Evolutionary conservation across 1,140 invertebrate species (phyloP).

Genomic region (Neotoxoptera formosana): DNA sequence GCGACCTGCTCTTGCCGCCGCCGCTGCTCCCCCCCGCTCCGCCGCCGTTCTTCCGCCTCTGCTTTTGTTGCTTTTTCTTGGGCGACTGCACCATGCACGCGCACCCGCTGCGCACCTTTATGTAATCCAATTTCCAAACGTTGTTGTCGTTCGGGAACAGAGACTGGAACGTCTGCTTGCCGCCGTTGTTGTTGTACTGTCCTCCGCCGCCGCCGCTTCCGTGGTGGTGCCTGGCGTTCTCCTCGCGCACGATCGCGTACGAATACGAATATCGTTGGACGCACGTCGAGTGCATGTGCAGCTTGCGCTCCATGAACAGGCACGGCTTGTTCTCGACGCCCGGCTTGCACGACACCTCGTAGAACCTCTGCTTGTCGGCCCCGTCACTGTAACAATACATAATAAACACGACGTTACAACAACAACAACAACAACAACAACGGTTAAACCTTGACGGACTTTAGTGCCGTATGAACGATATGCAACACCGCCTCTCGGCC

Average conservation of each 20-base stretch:
- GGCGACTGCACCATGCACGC: conserved; percentile 75
- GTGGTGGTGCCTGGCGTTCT: conserved; percentile 63
- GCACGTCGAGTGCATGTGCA: conserved; percentile 76
- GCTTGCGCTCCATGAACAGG: conserved; percentile 75
- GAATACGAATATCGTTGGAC: conserved; percentile 85
- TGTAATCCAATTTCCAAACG: conserved; percentile 80
- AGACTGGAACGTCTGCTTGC: conserved; percentile 65
- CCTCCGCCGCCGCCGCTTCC: conserved; percentile 64
- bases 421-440: neutral
- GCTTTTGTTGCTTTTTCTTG: conserved; percentile 64
- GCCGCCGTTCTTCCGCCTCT: conserved; percentile 55
- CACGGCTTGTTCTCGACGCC: conserved; percentile 78
- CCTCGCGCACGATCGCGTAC: conserved; percentile 77
- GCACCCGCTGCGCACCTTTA: conserved; percentile 79
- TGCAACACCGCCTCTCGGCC: too few species aligned
- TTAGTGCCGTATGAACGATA: too few species aligned
- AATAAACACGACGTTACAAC: neutral
- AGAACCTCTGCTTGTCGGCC: conserved; percentile 68
- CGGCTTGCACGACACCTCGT: conserved; percentile 79
- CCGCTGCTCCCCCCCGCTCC: neutral
- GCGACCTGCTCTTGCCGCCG: neutral
- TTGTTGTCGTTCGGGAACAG: conserved; percentile 65
- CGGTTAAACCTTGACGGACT: neutral
- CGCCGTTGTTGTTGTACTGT: conserved; percentile 64
- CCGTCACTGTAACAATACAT: conserved; percentile 63